phyloP scores from a whole-genome alignment of 1,140 invertebrate genomes.

The Drosophila baimaii region DNA sequence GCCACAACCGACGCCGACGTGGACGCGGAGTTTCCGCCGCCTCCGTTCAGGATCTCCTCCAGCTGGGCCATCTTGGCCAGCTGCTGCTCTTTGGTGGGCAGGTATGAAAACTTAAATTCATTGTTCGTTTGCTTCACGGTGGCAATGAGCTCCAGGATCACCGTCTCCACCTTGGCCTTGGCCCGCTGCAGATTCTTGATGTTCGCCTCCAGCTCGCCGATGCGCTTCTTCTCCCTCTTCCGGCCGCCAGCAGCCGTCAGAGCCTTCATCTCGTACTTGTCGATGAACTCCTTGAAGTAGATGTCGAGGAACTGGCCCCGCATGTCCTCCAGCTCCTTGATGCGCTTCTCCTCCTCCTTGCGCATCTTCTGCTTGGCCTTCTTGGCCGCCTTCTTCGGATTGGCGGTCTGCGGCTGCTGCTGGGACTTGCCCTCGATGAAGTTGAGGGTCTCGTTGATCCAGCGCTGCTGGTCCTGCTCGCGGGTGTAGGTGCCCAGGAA shows the following conservation, averaged over 20 bases:
- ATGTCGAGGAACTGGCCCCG: conserved; percentile 80
- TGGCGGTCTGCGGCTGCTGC: conserved; percentile 73
- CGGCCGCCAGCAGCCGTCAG: conserved; percentile 71
- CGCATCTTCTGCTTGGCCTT: conserved; percentile 82
- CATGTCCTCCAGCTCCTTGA: conserved; percentile 78
- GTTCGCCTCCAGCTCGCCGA: conserved; percentile 76
- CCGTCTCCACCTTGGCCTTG: conserved; percentile 78
- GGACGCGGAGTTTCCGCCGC: background rate
- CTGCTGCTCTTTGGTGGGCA: conserved; percentile 83
- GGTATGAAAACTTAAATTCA: conserved; percentile 82
- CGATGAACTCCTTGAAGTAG: conserved; percentile 82
- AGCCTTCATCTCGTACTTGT: conserved; percentile 77
- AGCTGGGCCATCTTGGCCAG: conserved; percentile 70
- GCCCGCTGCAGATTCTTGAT: conserved; percentile 81
- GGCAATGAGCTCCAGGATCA: conserved; percentile 80
- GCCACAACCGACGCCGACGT: conserved; percentile 2
- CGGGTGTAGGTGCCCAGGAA: conserved; percentile 75
- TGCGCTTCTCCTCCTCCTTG: conserved; percentile 81
- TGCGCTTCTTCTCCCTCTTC: conserved; percentile 82
- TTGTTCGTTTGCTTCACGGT: conserved; percentile 78
- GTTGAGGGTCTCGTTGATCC: conserved; percentile 80
- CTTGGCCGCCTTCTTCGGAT: conserved; percentile 82
- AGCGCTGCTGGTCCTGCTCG: conserved; percentile 72
- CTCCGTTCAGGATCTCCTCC: conserved; percentile 59
- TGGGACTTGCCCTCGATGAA: conserved; percentile 81